Evolutionary conservation across 2,888 invertebrate species (phyloP).

Genomic region (Parnassius apollo): DNA sequence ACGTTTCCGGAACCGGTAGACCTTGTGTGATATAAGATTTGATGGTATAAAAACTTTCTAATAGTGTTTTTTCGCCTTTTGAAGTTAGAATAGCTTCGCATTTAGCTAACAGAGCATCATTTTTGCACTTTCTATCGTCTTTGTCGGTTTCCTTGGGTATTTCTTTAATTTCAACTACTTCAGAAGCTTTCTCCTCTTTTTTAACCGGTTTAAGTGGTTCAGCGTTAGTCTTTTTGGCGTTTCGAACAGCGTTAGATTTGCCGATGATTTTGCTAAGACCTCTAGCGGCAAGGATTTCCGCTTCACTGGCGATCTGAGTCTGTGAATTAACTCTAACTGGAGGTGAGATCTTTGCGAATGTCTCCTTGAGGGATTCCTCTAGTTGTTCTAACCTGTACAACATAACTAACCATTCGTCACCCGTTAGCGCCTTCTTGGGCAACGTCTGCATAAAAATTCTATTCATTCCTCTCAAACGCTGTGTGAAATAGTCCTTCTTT

Average conservation of each 20-base stretch:
- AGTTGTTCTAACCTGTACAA: slow-evolving; percentile 62
- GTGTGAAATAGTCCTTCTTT: slow-evolving; percentile 61
- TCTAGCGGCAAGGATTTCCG: slow-evolving; percentile 70
- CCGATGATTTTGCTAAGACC: slow-evolving; percentile 72
- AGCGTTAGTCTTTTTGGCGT: slow-evolving; percentile 31
- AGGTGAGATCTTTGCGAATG: slow-evolving; percentile 49
- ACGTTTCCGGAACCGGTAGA: slow-evolving; percentile 62
- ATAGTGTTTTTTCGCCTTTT: slow-evolving; percentile 61
- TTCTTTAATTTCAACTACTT: slow-evolving; percentile 34
- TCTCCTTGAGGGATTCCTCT: slow-evolving; percentile 56
- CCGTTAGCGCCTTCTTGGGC: slow-evolving; percentile 57
- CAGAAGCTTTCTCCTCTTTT: slow-evolving; percentile 35
- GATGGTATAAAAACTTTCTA: slow-evolving; percentile 69
- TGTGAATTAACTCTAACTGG: slow-evolving; percentile 38
- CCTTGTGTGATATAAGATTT: slow-evolving; percentile 70
- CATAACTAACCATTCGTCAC: slow-evolving; percentile 71
- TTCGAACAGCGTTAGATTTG: slow-evolving; percentile 49
- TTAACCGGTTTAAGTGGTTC: slow-evolving; percentile 39
- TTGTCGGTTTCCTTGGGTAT: slow-evolving; percentile 40
- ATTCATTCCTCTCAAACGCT: slow-evolving; percentile 58
- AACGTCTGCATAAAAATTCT: slow-evolving; percentile 61
- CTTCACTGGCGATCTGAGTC: slow-evolving; percentile 53
- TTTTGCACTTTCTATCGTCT: slow-evolving; percentile 47
- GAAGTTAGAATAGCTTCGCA: slow-evolving; percentile 65
- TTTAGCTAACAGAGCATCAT: slow-evolving; percentile 59